Conservation (phyloP, 2,113 vertebrate species). For the Hepsetus odoe region DNA sequence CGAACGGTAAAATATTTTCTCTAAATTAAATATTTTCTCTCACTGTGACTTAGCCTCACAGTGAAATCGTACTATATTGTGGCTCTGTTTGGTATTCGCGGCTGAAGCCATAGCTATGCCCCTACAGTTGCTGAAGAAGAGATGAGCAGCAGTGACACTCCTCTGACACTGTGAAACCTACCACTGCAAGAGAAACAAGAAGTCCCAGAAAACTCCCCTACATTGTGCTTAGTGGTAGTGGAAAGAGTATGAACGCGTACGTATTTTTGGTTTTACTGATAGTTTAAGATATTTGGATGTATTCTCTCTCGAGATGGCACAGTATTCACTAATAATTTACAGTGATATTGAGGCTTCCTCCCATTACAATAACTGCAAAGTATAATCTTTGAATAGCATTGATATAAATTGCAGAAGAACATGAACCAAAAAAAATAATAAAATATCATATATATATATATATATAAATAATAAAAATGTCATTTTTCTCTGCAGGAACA, state of each 20-base stretch:
- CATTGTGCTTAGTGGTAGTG: slow-evolving; percentile 91
- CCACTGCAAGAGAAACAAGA: slow-evolving; percentile 95
- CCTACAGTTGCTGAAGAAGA: slow-evolving; percentile 87
- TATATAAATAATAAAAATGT: background rate
- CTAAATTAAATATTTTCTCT: too few relatives aligned
- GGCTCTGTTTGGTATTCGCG: background rate
- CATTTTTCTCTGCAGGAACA: slow-evolving; percentile 55
- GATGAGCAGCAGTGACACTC: slow-evolving; percentile 94
- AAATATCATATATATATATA: background rate
- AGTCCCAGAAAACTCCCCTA: slow-evolving; percentile 93
- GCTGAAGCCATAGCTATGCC: background rate
- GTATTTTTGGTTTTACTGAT: slow-evolving; percentile 43
- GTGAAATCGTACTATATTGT: background rate
- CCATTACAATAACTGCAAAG: background rate
- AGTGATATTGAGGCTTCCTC: background rate
- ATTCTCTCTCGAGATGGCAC: too few relatives aligned
- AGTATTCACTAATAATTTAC: background rate
- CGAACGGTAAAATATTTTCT: background rate
- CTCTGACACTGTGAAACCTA: slow-evolving; percentile 87
- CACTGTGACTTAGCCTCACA: too few relatives aligned
- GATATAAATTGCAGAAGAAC: too few relatives aligned
- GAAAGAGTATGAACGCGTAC: slow-evolving; percentile 93
- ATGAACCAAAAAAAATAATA: background rate
- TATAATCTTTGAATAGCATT: too few relatives aligned
- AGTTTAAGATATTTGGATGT: too few relatives aligned